A percentile compares a stretch with the other conserved stretches of the same genome.
These are phyloP conservation scores for Anarhynchus alexandrinus DNA, from an alignment of 2,113 vertebrate genomes.

Conservation along the genomic window DNA sequence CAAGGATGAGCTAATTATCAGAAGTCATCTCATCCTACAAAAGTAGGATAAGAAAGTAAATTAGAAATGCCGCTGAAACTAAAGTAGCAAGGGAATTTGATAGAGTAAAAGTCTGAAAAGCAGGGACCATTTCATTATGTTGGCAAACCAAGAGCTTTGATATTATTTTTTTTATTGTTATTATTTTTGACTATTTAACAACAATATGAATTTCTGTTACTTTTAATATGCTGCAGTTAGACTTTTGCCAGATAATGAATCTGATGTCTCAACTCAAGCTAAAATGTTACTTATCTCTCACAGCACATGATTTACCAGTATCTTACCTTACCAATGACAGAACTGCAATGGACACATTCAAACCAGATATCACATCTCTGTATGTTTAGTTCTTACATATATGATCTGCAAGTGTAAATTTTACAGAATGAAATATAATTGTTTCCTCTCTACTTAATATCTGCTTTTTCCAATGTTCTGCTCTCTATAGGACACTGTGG, in stretches of 20 bases:
- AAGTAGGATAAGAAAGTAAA: background rate
- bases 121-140: background rate
- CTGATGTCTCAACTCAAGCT: background rate
- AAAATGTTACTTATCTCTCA: background rate
- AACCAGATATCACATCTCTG: background rate
- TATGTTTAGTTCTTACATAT: background rate
- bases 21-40: background rate
- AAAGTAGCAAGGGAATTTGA: background rate
- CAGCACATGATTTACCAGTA: background rate
- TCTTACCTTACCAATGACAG: background rate
- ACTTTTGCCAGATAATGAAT: background rate
- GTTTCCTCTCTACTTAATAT: background rate
- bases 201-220: background rate
- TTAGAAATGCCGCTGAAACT: background rate
- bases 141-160: background rate
- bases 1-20: background rate
- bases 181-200: background rate
- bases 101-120: background rate
- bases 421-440: background rate
- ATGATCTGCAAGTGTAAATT: background rate
- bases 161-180: background rate
- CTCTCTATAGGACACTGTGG: background rate
- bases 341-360: background rate
- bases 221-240: background rate
- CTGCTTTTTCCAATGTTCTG: background rate